Evolutionary conservation across 2,888 invertebrate genomes (phyloP).

Genomic region (Junonia oenone): DNA sequence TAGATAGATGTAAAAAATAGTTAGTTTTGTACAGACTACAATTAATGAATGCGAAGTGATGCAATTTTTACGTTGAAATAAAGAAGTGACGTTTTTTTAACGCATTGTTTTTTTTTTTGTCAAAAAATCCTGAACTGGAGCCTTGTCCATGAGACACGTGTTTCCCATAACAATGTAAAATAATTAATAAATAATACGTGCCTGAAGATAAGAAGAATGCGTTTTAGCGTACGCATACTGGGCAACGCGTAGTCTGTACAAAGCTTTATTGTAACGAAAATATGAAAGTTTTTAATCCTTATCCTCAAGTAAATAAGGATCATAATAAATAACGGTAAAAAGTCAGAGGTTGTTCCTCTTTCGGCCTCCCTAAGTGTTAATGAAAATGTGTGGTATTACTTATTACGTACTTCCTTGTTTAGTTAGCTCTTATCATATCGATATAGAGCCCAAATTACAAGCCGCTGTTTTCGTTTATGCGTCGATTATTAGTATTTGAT

Average conservation of each 20-base stretch:
- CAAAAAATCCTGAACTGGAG: no score
- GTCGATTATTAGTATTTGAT: background rate
- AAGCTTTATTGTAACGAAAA: constrained; percentile 19
- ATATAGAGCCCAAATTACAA: background rate
- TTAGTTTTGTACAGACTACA: background rate
- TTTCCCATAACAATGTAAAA: no score
- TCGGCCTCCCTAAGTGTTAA: background rate
- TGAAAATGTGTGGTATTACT: background rate
- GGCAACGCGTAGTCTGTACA: no score
- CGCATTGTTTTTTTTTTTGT: no score
- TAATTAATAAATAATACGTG: no score
- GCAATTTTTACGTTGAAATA: background rate
- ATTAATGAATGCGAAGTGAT: no score
- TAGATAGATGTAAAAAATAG: no score
- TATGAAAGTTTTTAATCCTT: background rate
- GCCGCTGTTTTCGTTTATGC: background rate
- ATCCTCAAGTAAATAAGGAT: background rate
- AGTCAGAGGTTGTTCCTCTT: constrained; percentile 1
- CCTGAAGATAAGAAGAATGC: no score
- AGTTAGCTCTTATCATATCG: background rate
- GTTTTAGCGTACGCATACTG: no score
- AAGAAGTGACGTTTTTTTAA: background rate
- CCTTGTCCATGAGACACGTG: no score
- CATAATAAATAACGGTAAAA: background rate
- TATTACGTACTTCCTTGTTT: background rate